phyloP scores from a whole-genome alignment of 2,797 vertebrate genomes.

The Rhyacichthys aspro region DNA sequence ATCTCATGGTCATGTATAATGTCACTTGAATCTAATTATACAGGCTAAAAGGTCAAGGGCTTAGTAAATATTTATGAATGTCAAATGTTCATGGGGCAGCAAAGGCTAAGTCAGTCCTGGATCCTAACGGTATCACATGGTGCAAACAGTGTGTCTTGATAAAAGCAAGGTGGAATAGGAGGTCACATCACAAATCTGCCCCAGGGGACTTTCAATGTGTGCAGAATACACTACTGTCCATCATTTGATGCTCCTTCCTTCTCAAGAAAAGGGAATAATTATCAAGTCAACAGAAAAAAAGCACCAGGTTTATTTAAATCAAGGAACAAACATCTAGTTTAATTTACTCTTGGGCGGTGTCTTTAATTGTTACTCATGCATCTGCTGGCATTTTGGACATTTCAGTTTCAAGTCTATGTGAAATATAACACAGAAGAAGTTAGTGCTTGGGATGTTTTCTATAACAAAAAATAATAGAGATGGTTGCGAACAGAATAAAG shows the following conservation, averaged over 20 bases:
- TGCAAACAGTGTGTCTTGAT: neutral
- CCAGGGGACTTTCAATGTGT: neutral
- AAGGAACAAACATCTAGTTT: too few relatives aligned
- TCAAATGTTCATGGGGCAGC: conserved; percentile 5
- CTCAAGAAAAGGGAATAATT: neutral
- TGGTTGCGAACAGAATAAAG: conserved; percentile 24
- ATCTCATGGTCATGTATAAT: neutral
- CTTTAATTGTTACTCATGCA: conserved; percentile 7
- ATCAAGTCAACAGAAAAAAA: too few relatives aligned
- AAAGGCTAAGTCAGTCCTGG: neutral
- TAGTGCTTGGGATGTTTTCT: too few relatives aligned
- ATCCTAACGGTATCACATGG: neutral
- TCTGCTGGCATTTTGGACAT: conserved; percentile 19
- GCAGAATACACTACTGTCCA: neutral
- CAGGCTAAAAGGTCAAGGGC: conserved; percentile 5
- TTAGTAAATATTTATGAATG: conserved; percentile 32
- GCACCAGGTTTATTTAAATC: too few relatives aligned
- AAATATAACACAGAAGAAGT: too few relatives aligned
- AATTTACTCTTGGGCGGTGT: conserved; percentile 21
- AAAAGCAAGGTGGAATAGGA: conserved; percentile 18
- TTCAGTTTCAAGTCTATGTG: neutral
- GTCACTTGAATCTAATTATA: conserved; percentile 7
- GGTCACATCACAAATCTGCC: neutral
- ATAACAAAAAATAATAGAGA: too few relatives aligned
- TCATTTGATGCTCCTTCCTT: neutral